Percentiles rank a stretch among this genome's conserved stretches.
Evolutionary conservation across 2,113 vertebrate genomes (phyloP).

Genomic region (Seriola rivoliana): DNA sequence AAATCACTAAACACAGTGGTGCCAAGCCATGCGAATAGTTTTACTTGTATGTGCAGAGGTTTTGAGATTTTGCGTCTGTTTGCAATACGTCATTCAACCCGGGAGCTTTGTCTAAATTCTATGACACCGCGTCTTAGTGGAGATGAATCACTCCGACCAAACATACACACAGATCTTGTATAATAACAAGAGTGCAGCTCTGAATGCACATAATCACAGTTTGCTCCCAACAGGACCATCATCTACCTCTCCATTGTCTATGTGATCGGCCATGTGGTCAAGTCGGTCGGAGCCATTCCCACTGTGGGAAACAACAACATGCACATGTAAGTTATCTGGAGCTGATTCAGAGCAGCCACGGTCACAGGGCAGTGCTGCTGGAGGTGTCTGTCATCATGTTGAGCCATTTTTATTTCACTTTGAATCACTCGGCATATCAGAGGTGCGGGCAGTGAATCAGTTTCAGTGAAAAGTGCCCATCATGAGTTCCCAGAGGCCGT

Average conservation of each 20-base stretch:
- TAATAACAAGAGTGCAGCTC: background rate
- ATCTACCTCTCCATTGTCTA: slow-evolving; percentile 96
- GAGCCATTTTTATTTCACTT: background rate
- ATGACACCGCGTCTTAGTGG: background rate
- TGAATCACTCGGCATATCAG: background rate
- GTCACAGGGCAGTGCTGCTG: background rate
- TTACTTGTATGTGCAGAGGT: background rate
- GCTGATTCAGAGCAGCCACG: background rate
- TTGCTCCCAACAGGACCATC: slow-evolving; percentile 90
- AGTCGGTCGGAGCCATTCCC: slow-evolving; percentile 95
- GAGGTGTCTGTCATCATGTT: background rate
- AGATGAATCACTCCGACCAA: slow-evolving; percentile 4
- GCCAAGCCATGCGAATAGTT: background rate
- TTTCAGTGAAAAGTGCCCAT: background rate
- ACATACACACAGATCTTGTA: background rate
- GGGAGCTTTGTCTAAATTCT: background rate
- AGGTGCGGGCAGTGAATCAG: background rate
- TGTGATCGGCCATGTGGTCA: slow-evolving; percentile 94
- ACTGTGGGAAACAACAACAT: slow-evolving; percentile 85
- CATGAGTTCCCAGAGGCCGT: background rate
- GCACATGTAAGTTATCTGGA: slow-evolving; percentile 90
- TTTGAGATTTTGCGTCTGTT: background rate
- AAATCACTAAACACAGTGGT: background rate
- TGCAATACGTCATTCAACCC: background rate
- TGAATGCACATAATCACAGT: slow-evolving; percentile 22